Percentiles rank a stretch among this genome's conserved stretches.
These are phyloP conservation scores for Oxystoma pomonae DNA, from an alignment of 2,888 invertebrate genomes.

Conservation along the genomic window DNA sequence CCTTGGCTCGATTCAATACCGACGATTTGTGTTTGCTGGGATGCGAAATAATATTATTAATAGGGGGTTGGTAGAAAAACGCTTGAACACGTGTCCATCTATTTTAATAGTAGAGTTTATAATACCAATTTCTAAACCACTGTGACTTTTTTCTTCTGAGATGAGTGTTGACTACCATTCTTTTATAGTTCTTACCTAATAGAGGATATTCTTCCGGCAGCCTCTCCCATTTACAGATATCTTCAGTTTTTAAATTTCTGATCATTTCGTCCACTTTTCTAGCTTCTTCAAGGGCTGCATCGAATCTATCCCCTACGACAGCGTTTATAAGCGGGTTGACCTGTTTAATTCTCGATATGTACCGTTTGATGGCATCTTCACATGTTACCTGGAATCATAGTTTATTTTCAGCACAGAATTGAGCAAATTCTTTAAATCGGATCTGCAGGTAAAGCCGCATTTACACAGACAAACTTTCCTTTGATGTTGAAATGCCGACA, in stretches of 20 bases:
- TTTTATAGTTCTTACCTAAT: conserved; percentile 27
- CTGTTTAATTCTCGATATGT: conserved; percentile 70
- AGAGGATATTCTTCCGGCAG: conserved; percentile 57
- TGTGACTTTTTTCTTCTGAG: no score
- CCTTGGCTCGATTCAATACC: no score
- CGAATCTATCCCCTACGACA: conserved; percentile 73
- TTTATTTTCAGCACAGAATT: neutral
- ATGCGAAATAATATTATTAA: no score
- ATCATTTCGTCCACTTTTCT: conserved; percentile 66
- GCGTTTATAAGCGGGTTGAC: conserved; percentile 78
- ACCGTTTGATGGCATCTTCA: conserved; percentile 66
- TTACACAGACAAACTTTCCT: no score
- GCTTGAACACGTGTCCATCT: no score
- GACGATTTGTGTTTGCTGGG: no score
- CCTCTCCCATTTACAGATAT: neutral
- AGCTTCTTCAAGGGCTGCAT: conserved; percentile 72
- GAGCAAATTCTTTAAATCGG: neutral
- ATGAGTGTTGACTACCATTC: no score
- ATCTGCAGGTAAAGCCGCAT: neutral
- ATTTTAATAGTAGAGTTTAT: no score
- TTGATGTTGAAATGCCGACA: no score
- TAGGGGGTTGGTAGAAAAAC: no score
- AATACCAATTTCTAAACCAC: no score
- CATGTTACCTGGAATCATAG: conserved; percentile 59
- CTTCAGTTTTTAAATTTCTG: conserved; percentile 58